Evolutionary conservation across 2,888 invertebrate genomes (phyloP).

Genomic region (Rhingia rostrata): DNA sequence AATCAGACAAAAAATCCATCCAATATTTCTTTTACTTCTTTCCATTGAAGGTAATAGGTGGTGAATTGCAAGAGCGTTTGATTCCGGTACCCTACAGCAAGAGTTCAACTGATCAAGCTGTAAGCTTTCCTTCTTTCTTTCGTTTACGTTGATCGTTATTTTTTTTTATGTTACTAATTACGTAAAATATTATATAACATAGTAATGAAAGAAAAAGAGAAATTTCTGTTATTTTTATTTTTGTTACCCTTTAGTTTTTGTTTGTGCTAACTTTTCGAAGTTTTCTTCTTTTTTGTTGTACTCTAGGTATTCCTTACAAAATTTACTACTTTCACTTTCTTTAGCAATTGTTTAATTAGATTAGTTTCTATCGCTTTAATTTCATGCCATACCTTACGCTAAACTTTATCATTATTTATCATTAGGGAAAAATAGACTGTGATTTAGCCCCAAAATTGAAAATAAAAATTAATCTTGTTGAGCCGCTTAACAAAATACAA

Average conservation of each 20-base stretch:
- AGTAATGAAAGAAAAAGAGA: slow-evolving; percentile 31
- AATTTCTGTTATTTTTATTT: slow-evolving; percentile 14
- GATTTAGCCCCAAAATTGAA: no score
- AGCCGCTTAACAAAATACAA: no score
- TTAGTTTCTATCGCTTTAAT: slow-evolving; percentile 47
- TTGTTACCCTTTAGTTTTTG: slow-evolving; percentile 32
- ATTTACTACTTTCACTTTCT: slow-evolving; percentile 41
- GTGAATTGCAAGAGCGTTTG: slow-evolving; percentile 99
- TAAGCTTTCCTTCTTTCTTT: slow-evolving; percentile 87
- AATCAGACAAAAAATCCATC: slow-evolving; percentile 75
- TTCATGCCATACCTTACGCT: slow-evolving; percentile 35
- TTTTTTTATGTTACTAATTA: slow-evolving; percentile 73
- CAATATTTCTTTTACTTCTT: slow-evolving; percentile 84
- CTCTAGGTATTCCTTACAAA: slow-evolving; percentile 40
- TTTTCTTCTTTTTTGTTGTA: slow-evolving; percentile 51
- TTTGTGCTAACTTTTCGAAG: slow-evolving; percentile 51
- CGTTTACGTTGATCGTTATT: slow-evolving; percentile 76
- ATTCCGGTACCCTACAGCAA: slow-evolving; percentile 99
- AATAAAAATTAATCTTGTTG: no score
- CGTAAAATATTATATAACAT: slow-evolving; percentile 47
- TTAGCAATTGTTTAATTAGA: slow-evolving; percentile 12
- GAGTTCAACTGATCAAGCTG: slow-evolving; percentile 99
- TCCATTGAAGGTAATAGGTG: slow-evolving; percentile 99
- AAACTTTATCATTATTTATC: slow-evolving; percentile 10
- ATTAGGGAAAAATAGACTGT: no score